Evolutionary conservation across 2,888 invertebrate species (phyloP).

Genomic region (Hybos culiciformis): DNA sequence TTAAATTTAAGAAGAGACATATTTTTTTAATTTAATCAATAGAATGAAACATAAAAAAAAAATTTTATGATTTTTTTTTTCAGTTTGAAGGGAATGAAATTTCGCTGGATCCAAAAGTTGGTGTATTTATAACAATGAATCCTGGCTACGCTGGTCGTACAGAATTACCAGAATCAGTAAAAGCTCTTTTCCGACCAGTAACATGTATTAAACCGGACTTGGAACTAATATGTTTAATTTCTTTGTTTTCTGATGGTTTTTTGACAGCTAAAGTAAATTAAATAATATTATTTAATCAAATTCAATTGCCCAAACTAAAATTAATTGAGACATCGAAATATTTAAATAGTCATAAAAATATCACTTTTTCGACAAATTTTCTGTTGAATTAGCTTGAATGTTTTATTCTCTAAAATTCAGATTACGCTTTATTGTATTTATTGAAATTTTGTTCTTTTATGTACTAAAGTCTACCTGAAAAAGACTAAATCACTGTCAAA

Average conservation of each 20-base stretch:
- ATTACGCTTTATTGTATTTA: too few species aligned
- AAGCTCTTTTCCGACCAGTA: slow-evolving; percentile 81
- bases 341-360: too few species aligned
- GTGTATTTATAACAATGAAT: slow-evolving; percentile 92
- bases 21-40: too few species aligned
- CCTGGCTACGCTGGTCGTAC: slow-evolving; percentile 87
- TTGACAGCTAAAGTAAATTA: slow-evolving; percentile 61
- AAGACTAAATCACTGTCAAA: too few species aligned
- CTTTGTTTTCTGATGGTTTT: slow-evolving; percentile 85
- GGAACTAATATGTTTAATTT: slow-evolving; percentile 84
- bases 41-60: neutral
- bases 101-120: slow-evolving; percentile 67
- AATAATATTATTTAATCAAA: neutral
- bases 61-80: neutral
- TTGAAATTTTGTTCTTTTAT: too few species aligned
- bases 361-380: too few species aligned
- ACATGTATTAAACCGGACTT: slow-evolving; percentile 85
- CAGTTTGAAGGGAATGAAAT: slow-evolving; percentile 79
- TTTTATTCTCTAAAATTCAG: too few species aligned
- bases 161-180: slow-evolving; percentile 83
- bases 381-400: too few species aligned
- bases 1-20: too few species aligned
- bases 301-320: too few species aligned
- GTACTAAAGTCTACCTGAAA: too few species aligned
- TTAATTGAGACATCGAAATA: too few species aligned